Base-by-base conservation (phyloP, 2,888 invertebrate genomes). In the Limnephilus auricula region DNA sequence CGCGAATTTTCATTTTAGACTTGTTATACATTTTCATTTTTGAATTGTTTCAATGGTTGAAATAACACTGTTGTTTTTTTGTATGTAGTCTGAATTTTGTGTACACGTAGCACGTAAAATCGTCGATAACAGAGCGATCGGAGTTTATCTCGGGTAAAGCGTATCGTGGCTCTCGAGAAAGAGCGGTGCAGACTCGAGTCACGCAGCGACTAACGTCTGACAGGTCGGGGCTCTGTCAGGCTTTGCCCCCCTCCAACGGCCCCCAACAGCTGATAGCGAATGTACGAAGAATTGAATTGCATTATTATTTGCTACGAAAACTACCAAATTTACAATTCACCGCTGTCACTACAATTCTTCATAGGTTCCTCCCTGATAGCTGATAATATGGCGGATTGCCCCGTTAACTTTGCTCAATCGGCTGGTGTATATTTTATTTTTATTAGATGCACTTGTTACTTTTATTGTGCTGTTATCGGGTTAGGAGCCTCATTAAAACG, bases 21-120 rank as follows among this genome's bases (percentile, higher is more conserved):
- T 91, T 91, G 45, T 91, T 91, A 50, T 91, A 91, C 89, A 88
- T 40, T 89, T 89, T 91, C 89, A 91, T 91, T 91, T 79, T 85
- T 30, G 34, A 84, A 84, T 40, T 40, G 32, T 45, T 80, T 80
- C 31, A 15, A 31, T n/a, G 15, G 34, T 79, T 15, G 25, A n/a
- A 78, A 30, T 12, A 45, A 25, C 82, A 88, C 87, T 78, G 40
- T 84, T 88, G 65, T 18, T n/a, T 65, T 40, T 87, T 79, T 10
- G 45, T 79, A 25, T 25, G 37, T 30, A 40, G n/a, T 89, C 30
- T 30, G n/a, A 32, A 31, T 84, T 82, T 79, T 30, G 79, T 79
- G 84, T 91, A 91, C 91, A 91, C 91, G 91, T 91, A 84, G 89
- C 84, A 83, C 15, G 37, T 79, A 32, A 79, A 79, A 78, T 87